phyloP scores from a whole-genome alignment of 1,140 invertebrate genomes.

The Heliconius melpomene region DNA sequence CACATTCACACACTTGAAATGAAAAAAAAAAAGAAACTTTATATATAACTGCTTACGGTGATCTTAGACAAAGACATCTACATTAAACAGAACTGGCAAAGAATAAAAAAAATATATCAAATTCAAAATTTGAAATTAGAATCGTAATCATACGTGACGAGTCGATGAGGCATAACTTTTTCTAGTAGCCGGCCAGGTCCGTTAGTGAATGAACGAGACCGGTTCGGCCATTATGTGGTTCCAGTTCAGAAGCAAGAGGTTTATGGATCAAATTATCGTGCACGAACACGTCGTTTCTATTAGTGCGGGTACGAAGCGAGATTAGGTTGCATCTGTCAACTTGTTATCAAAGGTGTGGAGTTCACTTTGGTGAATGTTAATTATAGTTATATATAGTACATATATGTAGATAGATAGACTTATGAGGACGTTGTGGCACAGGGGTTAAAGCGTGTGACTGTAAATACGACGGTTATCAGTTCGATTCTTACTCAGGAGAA shows the following conservation, averaged over 20 bases:
- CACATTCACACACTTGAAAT: no score
- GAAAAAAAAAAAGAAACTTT: no score
- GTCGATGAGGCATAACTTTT: conserved; percentile 47
- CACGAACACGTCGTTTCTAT: conserved; percentile 37
- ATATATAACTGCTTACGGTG: background rate
- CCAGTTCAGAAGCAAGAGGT: conserved; percentile 57
- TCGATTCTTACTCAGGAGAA: no score
- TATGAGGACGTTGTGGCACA: no score
- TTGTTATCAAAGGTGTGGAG: conserved; percentile 1
- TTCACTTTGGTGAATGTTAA: background rate
- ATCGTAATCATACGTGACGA: conserved; percentile 43
- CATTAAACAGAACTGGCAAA: background rate
- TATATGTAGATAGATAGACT: background rate
- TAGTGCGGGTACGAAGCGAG: conserved; percentile 29
- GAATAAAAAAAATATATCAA: background rate
- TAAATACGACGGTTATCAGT: no score
- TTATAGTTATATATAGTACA: background rate
- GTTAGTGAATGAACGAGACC: conserved; percentile 74
- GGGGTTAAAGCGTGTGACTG: no score
- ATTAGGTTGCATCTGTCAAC: conserved; percentile 24
- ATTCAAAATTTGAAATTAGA: conserved; percentile 34
- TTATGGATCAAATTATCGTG: conserved; percentile 55
- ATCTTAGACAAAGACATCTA: background rate
- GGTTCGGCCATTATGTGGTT: conserved; percentile 65
- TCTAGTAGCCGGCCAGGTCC: conserved; percentile 49